These are phyloP conservation scores for Rhopilema esculentum DNA, from an alignment of 30 jellyfish, hydroid and myxozoan species.

Conservation along the genomic window DNA sequence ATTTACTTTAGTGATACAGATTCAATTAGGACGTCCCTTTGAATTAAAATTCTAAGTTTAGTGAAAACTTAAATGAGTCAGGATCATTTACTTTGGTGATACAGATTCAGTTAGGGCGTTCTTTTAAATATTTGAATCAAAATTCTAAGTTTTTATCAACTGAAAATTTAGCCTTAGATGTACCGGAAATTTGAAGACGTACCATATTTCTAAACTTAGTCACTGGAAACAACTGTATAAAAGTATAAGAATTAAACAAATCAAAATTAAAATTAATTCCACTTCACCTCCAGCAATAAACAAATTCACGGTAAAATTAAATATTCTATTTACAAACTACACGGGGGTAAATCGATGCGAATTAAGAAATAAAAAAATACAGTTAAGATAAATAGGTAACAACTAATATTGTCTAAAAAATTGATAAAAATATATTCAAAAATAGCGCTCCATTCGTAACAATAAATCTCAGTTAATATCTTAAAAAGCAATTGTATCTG, in stretches of 20 bases:
- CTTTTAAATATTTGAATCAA: no score
- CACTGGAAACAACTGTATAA: background rate
- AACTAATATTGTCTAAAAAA: conserved; percentile 1
- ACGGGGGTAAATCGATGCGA: background rate
- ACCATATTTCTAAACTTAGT: background rate
- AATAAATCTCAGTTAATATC: conserved; percentile 4
- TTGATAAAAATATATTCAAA: conserved; percentile 34
- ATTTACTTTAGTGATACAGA: no score
- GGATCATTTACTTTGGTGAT: no score
- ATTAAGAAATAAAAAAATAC: background rate
- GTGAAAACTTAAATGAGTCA: no score
- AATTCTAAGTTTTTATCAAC: no score
- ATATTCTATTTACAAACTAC: conserved; percentile 36
- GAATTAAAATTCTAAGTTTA: no score
- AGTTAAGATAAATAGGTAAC: conserved; percentile 15
- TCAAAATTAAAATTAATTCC: no score
- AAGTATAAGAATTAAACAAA: background rate
- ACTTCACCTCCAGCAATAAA: conserved; percentile 7
- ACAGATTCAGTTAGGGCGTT: background rate
- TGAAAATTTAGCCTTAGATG: no score
- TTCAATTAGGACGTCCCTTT: no score
- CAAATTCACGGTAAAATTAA: background rate
- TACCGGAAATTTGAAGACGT: no score
- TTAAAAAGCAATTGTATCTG: background rate
- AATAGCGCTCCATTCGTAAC: conserved; percentile 9